Evolutionary conservation across 2,888 invertebrate species (phyloP).

Genomic region (Ephialtes manifestator): DNA sequence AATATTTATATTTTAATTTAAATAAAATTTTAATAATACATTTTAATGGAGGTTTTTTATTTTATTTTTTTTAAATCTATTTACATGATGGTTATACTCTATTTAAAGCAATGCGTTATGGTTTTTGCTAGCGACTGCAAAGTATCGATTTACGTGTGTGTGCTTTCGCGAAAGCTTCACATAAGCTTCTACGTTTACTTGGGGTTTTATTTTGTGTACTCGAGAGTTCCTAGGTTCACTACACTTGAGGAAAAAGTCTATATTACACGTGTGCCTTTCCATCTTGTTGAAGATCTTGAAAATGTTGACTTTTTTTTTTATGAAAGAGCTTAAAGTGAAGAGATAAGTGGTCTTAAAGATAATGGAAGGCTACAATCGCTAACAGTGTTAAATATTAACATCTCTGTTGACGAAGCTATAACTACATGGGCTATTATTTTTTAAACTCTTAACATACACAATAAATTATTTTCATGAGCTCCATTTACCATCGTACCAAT

Average conservation of each 20-base stretch:
- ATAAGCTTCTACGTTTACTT: slow-evolving; percentile 4
- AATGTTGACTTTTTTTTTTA: slow-evolving; percentile 16
- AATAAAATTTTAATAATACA: too few relatives aligned
- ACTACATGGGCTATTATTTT: background rate
- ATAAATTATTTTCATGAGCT: background rate
- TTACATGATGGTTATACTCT: background rate
- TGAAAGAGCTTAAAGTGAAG: background rate
- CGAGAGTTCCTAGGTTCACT: background rate
- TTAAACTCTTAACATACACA: background rate
- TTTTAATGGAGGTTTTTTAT: too few relatives aligned
- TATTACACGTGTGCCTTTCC: background rate
- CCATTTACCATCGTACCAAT: background rate
- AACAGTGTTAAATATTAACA: background rate
- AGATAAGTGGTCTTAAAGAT: background rate
- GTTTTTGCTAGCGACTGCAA: background rate
- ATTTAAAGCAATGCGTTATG: background rate
- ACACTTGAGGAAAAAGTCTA: background rate
- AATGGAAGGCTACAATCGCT: background rate
- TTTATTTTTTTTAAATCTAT: too few relatives aligned
- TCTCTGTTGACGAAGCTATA: background rate
- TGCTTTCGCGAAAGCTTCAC: slow-evolving; percentile 4
- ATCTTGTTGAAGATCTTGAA: background rate
- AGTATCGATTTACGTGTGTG: slow-evolving; percentile 22
- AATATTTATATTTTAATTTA: too few relatives aligned
- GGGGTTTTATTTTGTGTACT: slow-evolving; percentile 8